Conservation (phyloP, 2,888 invertebrate genomes). For the Conistra vaccinii region DNA sequence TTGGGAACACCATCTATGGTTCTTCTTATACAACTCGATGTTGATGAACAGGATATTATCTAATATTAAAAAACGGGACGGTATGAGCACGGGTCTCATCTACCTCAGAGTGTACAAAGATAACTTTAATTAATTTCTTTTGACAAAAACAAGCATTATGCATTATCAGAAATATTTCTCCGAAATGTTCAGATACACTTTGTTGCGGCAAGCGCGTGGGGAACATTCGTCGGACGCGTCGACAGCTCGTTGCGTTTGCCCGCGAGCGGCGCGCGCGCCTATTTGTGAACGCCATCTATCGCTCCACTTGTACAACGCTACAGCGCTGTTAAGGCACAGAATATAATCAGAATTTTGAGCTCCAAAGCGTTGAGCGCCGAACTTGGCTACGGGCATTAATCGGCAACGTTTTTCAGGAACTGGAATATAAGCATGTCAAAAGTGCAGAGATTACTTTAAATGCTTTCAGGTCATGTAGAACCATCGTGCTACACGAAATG, state of each 20-base stretch:
- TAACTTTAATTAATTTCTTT: background rate
- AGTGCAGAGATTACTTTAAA: background rate
- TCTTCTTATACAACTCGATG: slow-evolving; percentile 68
- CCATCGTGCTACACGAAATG: background rate
- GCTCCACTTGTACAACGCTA: slow-evolving; percentile 72
- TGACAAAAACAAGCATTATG: background rate
- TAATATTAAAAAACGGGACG: background rate
- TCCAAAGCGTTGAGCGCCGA: background rate
- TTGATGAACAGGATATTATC: slow-evolving; percentile 55
- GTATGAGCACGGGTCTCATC: background rate
- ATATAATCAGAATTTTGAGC: slow-evolving; percentile 3
- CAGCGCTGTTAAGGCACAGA: slow-evolving; percentile 61
- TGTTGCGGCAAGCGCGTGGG: slow-evolving; percentile 46
- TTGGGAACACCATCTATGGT: slow-evolving; percentile 79
- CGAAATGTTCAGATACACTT: slow-evolving; percentile 40
- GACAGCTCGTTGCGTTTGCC: slow-evolving; percentile 85
- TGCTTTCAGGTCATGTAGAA: too few species aligned
- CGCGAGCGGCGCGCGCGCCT: slow-evolving; percentile 77
- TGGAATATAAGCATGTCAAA: background rate
- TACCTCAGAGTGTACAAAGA: background rate
- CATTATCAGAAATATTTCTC: background rate
- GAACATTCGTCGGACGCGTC: slow-evolving; percentile 80
- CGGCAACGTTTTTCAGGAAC: background rate
- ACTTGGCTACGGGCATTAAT: background rate
- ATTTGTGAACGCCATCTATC: slow-evolving; percentile 79